A percentile compares a stretch with the other conserved stretches of the same genome.
phyloP scores from a whole-genome alignment of 2,113 vertebrate species.

The Brachyhypopomus occidentalis region DNA sequence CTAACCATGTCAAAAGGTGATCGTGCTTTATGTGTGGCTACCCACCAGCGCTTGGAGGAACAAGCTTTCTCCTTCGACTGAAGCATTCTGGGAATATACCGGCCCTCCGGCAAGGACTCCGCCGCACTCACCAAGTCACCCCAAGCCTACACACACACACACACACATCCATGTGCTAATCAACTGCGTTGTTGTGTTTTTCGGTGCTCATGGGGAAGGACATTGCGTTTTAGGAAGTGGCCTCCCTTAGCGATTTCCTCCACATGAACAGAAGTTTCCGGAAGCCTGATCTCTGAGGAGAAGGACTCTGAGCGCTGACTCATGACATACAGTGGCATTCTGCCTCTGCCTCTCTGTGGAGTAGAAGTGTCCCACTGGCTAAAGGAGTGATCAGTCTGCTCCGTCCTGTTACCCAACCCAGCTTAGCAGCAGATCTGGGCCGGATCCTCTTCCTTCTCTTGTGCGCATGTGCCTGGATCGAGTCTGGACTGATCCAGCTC shows the following conservation, averaged over 20 bases:
- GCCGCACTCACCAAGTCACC: background rate
- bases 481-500: slow-evolving; percentile 2
- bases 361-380: background rate
- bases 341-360: background rate
- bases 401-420: background rate
- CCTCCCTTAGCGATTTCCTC: slow-evolving; percentile 26
- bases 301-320: slow-evolving; percentile 1
- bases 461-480: background rate
- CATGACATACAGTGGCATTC: slow-evolving; percentile 11
- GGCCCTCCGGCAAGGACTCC: slow-evolving; percentile 37
- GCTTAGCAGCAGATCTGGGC: background rate
- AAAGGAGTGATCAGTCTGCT: background rate
- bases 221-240: slow-evolving; percentile 35
- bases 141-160: slow-evolving; percentile 12
- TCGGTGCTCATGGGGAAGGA: slow-evolving; percentile 31
- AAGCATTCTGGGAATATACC: slow-evolving; percentile 36
- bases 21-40: slow-evolving; percentile 36
- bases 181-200: slow-evolving; percentile 40
- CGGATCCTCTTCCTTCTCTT: background rate
- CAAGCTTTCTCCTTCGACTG: slow-evolving; percentile 15
- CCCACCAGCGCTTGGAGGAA: background rate
- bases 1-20: background rate
- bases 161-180: background rate
- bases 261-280: slow-evolving; percentile 19
- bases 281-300: slow-evolving; percentile 11